Conservation (phyloP, 2,113 vertebrate genomes). For the Crotophaga sulcirostris region DNA sequence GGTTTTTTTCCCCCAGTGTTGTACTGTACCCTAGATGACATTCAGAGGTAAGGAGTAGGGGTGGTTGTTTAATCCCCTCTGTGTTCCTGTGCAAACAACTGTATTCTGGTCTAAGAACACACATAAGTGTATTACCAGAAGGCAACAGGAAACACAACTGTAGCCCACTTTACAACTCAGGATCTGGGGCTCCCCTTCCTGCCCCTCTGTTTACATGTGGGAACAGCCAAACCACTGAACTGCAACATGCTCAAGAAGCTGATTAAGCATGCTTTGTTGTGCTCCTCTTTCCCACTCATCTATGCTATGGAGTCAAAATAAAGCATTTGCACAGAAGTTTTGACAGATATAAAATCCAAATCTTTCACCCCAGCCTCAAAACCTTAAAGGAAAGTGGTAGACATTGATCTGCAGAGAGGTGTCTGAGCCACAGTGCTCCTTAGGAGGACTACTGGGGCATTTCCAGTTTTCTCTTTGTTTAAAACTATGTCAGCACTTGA, state of each 20-base stretch:
- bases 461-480: slow-evolving; percentile 25
- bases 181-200: not conserved
- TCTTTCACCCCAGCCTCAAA: not conserved
- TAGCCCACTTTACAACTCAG: not conserved
- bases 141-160: not conserved
- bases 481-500: slow-evolving; percentile 1
- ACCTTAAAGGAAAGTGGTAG: not conserved
- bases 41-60: not conserved
- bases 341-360: not conserved
- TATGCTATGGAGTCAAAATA: not conserved
- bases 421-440: not conserved
- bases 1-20: not conserved
- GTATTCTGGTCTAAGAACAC: not conserved
- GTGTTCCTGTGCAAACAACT: not conserved
- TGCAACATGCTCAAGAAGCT: not conserved
- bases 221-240: not conserved
- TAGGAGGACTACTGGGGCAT: not conserved
- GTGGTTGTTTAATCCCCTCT: not conserved
- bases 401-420: not conserved
- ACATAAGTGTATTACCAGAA: not conserved
- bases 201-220: not conserved
- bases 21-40: not conserved
- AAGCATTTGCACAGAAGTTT: not conserved
- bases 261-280: not conserved
- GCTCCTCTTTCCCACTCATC: not conserved